These are phyloP conservation scores for Mizuhopecten yessoensis DNA, from an alignment of 1,140 invertebrate genomes.

Conservation along the genomic window DNA sequence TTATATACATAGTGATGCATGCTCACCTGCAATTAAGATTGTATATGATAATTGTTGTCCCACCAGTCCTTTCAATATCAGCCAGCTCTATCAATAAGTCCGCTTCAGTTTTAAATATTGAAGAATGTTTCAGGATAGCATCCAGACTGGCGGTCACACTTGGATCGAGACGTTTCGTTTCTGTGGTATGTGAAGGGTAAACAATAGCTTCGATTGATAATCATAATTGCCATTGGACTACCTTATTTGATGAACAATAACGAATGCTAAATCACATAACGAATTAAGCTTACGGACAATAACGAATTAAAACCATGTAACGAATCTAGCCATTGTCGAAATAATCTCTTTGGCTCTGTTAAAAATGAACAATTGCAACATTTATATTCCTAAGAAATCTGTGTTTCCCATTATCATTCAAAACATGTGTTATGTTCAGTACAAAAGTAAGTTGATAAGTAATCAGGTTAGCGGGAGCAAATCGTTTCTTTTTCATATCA, in stretches of 20 bases:
- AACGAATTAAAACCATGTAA: no score
- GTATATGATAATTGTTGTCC: constrained; percentile 81
- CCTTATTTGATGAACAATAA: no score
- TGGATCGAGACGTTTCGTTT: constrained; percentile 58
- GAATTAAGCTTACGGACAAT: no score
- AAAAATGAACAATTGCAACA: not conserved
- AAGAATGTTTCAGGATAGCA: constrained; percentile 75
- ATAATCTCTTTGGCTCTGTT: not conserved
- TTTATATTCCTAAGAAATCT: not conserved
- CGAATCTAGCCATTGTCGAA: not conserved
- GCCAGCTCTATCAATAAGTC: constrained; percentile 74
- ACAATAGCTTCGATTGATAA: not conserved
- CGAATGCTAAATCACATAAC: not conserved
- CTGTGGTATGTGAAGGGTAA: constrained; percentile 52
- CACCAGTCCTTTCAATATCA: constrained; percentile 72
- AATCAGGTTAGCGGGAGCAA: no score
- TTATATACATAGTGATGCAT: not conserved
- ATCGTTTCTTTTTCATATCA: no score
- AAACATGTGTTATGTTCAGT: no score
- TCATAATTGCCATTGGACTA: no score
- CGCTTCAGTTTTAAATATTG: constrained; percentile 75
- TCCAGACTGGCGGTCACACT: constrained; percentile 71
- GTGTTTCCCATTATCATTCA: no score
- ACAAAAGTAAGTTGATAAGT: no score
- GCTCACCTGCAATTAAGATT: constrained; percentile 77